These are phyloP conservation scores for Sinhomidia bicolor DNA, from an alignment of 2,888 invertebrate species.

Conservation along the genomic window DNA sequence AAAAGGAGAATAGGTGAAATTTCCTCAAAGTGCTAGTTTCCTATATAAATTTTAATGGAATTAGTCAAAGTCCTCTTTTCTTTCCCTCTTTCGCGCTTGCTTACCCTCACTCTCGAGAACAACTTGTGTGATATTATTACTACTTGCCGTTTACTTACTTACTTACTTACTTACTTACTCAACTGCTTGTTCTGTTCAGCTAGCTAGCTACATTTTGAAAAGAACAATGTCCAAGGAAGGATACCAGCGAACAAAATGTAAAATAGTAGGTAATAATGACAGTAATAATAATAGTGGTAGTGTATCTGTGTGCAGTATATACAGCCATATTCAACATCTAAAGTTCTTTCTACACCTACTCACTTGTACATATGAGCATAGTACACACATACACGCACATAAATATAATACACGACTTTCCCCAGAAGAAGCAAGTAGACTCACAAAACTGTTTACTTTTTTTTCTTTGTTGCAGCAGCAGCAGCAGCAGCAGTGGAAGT, in stretches of 20 bases:
- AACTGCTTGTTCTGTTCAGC: too few relatives aligned
- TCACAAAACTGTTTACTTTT: neutral
- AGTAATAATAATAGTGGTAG: neutral
- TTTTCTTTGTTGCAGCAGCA: neutral
- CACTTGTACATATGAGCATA: too few relatives aligned
- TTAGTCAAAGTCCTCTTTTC: conserved; percentile 61
- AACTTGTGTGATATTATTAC: neutral
- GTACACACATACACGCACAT: too few relatives aligned
- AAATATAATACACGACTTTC: too few relatives aligned
- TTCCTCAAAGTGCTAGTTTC: conserved; percentile 66
- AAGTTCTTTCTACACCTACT: too few relatives aligned
- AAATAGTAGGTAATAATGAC: neutral
- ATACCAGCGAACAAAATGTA: neutral
- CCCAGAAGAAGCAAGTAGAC: conserved; percentile 19
- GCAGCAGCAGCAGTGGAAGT: neutral
- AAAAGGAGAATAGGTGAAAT: conserved; percentile 22
- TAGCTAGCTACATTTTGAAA: neutral
- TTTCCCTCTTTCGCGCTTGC: neutral
- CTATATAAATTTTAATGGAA: conserved; percentile 73
- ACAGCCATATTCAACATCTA: too few relatives aligned
- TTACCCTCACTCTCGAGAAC: neutral
- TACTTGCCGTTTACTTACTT: neutral
- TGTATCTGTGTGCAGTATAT: neutral
- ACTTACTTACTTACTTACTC: neutral
- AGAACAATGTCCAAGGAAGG: neutral